These are phyloP conservation scores for Subanguina moxae DNA, from an alignment of 1,140 invertebrate genomes.

Conservation along the genomic window DNA sequence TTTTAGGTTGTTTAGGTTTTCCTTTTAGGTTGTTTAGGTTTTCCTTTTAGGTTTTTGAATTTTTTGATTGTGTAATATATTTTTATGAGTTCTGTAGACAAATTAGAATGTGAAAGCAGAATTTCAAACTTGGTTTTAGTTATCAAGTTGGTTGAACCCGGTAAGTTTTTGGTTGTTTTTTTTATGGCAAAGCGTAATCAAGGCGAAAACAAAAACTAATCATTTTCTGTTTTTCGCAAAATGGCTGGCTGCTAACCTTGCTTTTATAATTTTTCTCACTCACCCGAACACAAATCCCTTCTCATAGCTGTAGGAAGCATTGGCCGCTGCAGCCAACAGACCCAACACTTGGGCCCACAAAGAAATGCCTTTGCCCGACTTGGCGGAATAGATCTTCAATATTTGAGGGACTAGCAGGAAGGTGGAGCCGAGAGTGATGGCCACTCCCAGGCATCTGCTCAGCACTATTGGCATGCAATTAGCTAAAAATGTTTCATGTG, in stretches of 20 bases:
- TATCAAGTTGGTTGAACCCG: too few relatives aligned
- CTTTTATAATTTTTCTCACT: too few relatives aligned
- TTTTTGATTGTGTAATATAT: too few relatives aligned
- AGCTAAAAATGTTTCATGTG: too few relatives aligned
- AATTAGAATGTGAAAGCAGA: too few relatives aligned
- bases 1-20: too few relatives aligned
- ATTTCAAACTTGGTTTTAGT: too few relatives aligned
- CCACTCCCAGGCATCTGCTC: conserved; percentile 53
- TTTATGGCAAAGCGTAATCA: not conserved
- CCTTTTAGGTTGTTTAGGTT: too few relatives aligned
- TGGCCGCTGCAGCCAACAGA: conserved; percentile 41
- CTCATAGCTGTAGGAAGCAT: conserved; percentile 52
- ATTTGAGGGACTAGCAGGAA: conserved; percentile 57
- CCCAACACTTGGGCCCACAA: conserved; percentile 50
- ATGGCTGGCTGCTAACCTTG: conserved; percentile 19
- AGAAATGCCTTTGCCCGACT: conserved; percentile 55
- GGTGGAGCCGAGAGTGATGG: conserved; percentile 53
- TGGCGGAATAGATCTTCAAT: conserved; percentile 52
- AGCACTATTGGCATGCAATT: conserved; percentile 51
- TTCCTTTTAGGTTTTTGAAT: too few relatives aligned
- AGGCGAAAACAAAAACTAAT: too few relatives aligned
- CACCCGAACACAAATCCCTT: conserved; percentile 56
- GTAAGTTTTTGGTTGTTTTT: too few relatives aligned
- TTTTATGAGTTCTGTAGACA: too few relatives aligned
- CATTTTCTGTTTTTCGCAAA: not conserved